Evolutionary conservation across 1,140 invertebrate genomes (phyloP).

Genomic region (Carposina sasakii): DNA sequence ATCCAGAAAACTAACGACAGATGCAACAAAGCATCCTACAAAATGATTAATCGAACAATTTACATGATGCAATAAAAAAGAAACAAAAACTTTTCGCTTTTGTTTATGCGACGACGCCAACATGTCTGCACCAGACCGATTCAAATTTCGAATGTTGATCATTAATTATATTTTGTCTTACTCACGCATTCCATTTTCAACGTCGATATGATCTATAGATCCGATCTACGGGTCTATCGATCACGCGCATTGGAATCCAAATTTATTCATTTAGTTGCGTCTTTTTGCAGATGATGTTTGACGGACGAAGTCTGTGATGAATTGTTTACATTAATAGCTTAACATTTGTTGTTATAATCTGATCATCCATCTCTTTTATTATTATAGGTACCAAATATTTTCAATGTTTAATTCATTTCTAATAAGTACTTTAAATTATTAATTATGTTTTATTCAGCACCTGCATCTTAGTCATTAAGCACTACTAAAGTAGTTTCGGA

Average conservation of each 20-base stretch:
- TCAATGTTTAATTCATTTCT: too few species aligned
- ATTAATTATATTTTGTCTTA: constrained; percentile 74
- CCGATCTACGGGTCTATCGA: constrained; percentile 67
- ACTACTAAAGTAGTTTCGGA: too few species aligned
- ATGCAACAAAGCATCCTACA: constrained; percentile 57
- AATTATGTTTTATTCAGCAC: too few species aligned
- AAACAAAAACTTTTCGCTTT: constrained; percentile 63
- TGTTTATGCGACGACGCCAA: constrained; percentile 69
- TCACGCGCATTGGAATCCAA: constrained; percentile 62
- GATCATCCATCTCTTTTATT: too few species aligned
- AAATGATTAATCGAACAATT: constrained; percentile 64
- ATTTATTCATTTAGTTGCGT: constrained; percentile 68
- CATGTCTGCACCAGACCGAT: constrained; percentile 66
- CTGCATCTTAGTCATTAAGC: too few species aligned
- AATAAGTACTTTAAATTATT: too few species aligned
- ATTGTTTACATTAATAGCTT: constrained; percentile 30
- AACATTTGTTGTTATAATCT: too few species aligned
- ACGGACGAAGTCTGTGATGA: constrained; percentile 35
- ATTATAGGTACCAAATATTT: too few species aligned
- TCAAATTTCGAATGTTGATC: constrained; percentile 63
- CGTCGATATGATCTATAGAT: constrained; percentile 70
- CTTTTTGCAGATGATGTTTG: constrained; percentile 61
- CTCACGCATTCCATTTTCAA: constrained; percentile 70
- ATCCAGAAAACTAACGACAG: constrained; percentile 54
- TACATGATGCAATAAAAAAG: constrained; percentile 51